A percentile compares a stretch with the other conserved stretches of the same genome.
These are phyloP conservation scores for Scophthalmus maximus DNA, from an alignment of 2,113 vertebrate genomes.

Conservation along the genomic window DNA sequence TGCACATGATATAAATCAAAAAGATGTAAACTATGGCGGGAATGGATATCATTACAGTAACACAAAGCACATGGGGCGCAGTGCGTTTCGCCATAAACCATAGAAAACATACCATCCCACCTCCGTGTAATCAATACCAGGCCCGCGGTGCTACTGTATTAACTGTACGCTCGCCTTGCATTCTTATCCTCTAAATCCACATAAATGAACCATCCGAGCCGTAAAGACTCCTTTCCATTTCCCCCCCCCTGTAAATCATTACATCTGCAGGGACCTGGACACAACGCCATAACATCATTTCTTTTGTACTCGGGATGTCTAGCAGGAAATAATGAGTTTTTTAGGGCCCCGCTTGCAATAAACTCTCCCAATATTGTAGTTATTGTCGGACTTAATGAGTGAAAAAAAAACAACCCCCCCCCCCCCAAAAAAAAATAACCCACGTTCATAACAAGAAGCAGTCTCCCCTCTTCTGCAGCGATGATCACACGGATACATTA, in stretches of 20 bases:
- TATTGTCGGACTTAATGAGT: conserved; percentile 82
- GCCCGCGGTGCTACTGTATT: conserved; percentile 74
- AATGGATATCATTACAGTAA: conserved; percentile 62
- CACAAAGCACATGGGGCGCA: conserved; percentile 55
- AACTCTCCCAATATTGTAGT: conserved; percentile 80
- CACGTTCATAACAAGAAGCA: conserved; percentile 75
- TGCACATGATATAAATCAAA: conserved; percentile 54
- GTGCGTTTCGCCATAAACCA: conserved; percentile 46
- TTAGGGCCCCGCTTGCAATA: conserved; percentile 81
- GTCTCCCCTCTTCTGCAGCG: conserved; percentile 75
- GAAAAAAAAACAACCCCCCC: conserved; percentile 58
- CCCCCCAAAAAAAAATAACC: conserved; percentile 66
- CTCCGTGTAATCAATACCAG: conserved; percentile 76
- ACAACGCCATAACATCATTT: conserved; percentile 82
- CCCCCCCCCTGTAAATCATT: conserved; percentile 71
- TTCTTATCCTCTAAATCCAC: conserved; percentile 75
- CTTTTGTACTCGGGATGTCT: conserved; percentile 79
- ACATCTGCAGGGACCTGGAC: conserved; percentile 77
- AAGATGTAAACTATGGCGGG: conserved; percentile 47
- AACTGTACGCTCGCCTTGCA: conserved; percentile 66
- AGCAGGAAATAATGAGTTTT: conserved; percentile 83
- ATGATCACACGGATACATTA: conserved; percentile 83
- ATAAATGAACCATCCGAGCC: conserved; percentile 71
- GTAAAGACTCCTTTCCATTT: conserved; percentile 60
- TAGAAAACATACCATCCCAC: conserved; percentile 46